A percentile compares a stretch with the other conserved stretches of the same genome.
Conservation (phyloP, 2,888 invertebrate genomes). For the Xestia rhomboidea region DNA sequence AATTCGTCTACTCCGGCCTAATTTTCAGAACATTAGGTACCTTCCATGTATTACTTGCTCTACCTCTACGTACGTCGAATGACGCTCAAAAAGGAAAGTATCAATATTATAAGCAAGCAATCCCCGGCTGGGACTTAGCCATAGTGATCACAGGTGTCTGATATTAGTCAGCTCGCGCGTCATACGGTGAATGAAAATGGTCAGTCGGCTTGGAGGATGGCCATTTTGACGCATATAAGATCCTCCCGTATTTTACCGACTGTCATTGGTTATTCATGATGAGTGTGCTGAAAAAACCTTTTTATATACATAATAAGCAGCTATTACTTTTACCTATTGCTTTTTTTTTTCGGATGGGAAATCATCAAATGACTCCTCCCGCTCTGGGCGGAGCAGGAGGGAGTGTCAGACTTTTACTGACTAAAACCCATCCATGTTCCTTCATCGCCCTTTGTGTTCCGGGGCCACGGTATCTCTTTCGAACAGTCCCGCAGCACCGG, state of each 20-base stretch:
- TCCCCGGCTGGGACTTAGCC: conserved; percentile 36
- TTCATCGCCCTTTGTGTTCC: no score
- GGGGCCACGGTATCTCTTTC: no score
- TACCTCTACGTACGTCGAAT: neutral
- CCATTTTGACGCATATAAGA: conserved; percentile 7
- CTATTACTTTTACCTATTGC: no score
- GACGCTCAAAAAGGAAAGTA: neutral
- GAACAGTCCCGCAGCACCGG: no score
- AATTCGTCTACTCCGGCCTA: no score
- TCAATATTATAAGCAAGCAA: conserved; percentile 1
- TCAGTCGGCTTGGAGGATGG: conserved; percentile 7
- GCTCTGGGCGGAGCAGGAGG: no score
- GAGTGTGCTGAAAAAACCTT: neutral
- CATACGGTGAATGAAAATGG: conserved; percentile 27
- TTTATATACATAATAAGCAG: no score
- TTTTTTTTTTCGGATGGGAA: no score
- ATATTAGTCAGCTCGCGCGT: conserved; percentile 44
- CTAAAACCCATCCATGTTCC: no score
- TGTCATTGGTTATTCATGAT: neutral
- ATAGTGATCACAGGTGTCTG: conserved; percentile 6
- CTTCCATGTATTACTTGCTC: neutral
- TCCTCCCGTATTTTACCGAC: neutral
- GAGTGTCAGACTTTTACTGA: no score
- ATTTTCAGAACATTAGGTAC: neutral
- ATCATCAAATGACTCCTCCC: no score